Evolutionary conservation across 1,140 invertebrate genomes (phyloP), one percentile per base, ranked within the genome.

Genomic region (Colletes gigas): DNA sequence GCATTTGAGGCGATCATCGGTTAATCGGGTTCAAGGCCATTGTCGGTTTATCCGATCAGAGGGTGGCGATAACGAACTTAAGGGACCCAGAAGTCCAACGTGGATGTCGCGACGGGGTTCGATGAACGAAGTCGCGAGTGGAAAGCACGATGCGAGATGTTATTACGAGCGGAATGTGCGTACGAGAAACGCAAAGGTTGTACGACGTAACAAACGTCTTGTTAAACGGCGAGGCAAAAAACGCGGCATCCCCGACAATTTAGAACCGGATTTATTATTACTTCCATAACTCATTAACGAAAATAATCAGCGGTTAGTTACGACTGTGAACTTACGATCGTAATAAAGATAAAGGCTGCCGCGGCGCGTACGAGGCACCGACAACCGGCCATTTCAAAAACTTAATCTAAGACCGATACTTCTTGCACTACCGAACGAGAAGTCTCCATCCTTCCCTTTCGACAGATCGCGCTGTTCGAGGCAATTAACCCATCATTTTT

Each of bases 301-400:
- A 85, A 84, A 85, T 80, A 82, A 85, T 85, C 79, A 85, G 62
- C 70, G 81, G 71, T 82, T 85, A 74, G 68, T 85, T 84, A 85
- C 30, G 73, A 63, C 73, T 73, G 72, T 81, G 82, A 85, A 78
- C 54, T 30, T 50, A 21, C 71, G 72, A 52, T 70, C 54, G 60
- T 74, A 85, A 82, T 85, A 67, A 78, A 72, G 84, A 63, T 75
- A 73, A 21, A 73, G 60, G 19, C 19, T 6, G 47, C 12, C 7
- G 21, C 19, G 30, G 39, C 21, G 6, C 41, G 78, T 21, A 39
- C 52, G 52, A 30, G 17, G n/a, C n/a, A 30, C 14, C 9, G 44
- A 60, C 67, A 54, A 70, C 21, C 52, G 39, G 41, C 63, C 41
- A 9, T 66, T 50, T 50, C 30, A 14, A 62, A 71, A 66, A 21